Percentiles rank a stretch among this genome's conserved stretches.
Conservation (phyloP, 2,113 vertebrate genomes). For the Platysternon megacephalum region DNA sequence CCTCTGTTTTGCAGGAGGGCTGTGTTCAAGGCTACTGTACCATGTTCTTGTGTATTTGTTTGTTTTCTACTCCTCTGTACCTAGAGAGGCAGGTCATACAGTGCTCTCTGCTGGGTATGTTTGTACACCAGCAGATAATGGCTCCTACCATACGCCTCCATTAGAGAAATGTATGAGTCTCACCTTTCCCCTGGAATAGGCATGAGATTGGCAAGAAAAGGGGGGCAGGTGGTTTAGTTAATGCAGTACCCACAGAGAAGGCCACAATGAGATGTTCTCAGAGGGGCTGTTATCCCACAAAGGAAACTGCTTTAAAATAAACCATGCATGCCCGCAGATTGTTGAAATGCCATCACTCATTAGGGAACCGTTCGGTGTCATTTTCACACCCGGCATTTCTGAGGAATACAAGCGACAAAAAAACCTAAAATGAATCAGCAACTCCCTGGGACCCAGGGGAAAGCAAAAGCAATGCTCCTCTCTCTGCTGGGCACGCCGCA, state of each 20-base stretch:
- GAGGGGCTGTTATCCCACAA: not conserved
- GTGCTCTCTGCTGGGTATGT: rapidly evolving
- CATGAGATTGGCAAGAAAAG: not conserved
- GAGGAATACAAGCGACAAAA: conserved; percentile 29
- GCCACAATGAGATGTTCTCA: rapidly evolving
- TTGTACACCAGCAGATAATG: not conserved
- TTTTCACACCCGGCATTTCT: not conserved
- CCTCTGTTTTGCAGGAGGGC: not conserved
- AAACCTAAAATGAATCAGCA: not conserved
- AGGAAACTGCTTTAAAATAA: not conserved
- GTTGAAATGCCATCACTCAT: not conserved
- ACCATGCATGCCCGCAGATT: not conserved
- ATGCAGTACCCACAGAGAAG: rapidly evolving
- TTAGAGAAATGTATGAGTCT: not conserved
- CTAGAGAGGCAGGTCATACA: not conserved
- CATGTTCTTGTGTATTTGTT: not conserved
- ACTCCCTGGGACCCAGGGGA: not conserved
- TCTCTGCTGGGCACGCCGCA: not conserved
- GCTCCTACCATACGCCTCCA: not conserved
- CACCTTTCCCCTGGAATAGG: not conserved
- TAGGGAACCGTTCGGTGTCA: not conserved
- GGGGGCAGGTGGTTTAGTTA: not conserved
- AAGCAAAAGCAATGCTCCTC: not conserved
- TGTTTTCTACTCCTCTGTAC: not conserved
- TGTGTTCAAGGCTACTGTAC: not conserved